phyloP scores from a whole-genome alignment of 2,888 invertebrate species.

The Dynastes maya region DNA sequence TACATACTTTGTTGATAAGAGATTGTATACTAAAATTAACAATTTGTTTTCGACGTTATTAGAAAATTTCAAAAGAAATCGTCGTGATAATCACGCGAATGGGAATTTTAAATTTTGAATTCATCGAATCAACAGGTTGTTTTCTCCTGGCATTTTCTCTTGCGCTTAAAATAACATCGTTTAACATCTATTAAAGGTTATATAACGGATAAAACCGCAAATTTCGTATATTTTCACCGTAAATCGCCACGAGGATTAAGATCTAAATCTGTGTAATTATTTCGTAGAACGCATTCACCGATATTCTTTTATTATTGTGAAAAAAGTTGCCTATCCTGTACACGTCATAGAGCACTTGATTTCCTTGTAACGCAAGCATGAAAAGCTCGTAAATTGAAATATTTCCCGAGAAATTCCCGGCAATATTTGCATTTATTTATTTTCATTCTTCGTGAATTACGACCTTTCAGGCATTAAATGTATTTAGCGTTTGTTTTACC shows the following conservation, averaged over 20 bases:
- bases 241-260: slow-evolving; percentile 12
- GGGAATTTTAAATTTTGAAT: slow-evolving; percentile 20
- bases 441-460: not conserved
- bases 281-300: not conserved
- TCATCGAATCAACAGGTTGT: slow-evolving; percentile 27
- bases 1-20: slow-evolving; percentile 39
- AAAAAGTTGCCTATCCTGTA: slow-evolving; percentile 36
- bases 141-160: not conserved
- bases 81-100: not conserved
- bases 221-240: not conserved
- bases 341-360: slow-evolving; percentile 16
- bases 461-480: not conserved
- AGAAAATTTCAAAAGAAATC: slow-evolving; percentile 1
- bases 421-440: not conserved
- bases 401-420: not conserved
- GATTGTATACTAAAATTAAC: not conserved
- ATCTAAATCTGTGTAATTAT: slow-evolving; percentile 28
- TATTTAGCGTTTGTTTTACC: not conserved
- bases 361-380: slow-evolving; percentile 2
- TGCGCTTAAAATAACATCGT: not conserved
- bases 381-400: slow-evolving; percentile 11
- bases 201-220: slow-evolving; percentile 18
- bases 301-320: slow-evolving; percentile 22
- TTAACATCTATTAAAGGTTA: not conserved
- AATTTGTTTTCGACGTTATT: not conserved